Conservation (phyloP, 2,888 invertebrate species). For the Dascillus cervinus region DNA sequence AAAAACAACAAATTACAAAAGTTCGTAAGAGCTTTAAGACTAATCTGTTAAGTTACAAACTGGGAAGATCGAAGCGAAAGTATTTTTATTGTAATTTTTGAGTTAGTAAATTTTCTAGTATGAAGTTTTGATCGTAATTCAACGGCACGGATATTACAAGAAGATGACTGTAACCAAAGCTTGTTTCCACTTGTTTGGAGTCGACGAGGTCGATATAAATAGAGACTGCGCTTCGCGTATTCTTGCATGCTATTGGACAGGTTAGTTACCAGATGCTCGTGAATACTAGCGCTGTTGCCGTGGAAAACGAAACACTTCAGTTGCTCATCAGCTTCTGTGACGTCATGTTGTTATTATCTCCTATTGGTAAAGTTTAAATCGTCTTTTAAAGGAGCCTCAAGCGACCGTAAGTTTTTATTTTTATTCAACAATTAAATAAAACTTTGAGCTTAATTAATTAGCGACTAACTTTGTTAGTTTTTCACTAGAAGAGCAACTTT, state of each 20-base stretch:
- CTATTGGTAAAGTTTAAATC: too few species aligned
- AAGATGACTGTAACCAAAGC: constrained; percentile 22
- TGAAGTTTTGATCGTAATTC: constrained; percentile 17
- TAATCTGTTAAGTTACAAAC: too few species aligned
- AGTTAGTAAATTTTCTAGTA: constrained; percentile 7
- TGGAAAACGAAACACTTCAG: constrained; percentile 16
- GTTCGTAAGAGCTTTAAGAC: too few species aligned
- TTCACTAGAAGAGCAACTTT: too few species aligned
- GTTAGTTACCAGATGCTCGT: constrained; percentile 28
- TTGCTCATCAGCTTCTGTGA: constrained; percentile 21
- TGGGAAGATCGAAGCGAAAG: too few species aligned
- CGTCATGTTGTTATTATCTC: constrained; percentile 28
- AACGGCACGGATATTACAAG: too few species aligned
- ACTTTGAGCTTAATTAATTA: too few species aligned
- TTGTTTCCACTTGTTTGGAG: constrained; percentile 24
- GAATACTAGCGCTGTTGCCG: constrained; percentile 17
- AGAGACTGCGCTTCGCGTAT: constrained; percentile 28
- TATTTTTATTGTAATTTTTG: constrained; percentile 3
- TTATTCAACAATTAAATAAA: too few species aligned
- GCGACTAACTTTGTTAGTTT: too few species aligned
- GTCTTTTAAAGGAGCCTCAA: too few species aligned
- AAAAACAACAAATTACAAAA: too few species aligned
- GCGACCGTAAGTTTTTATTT: too few species aligned
- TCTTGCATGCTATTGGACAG: constrained; percentile 26
- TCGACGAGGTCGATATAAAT: constrained; percentile 27